Conservation (phyloP, 2,888 invertebrate genomes). For the Megamerina dolium region DNA sequence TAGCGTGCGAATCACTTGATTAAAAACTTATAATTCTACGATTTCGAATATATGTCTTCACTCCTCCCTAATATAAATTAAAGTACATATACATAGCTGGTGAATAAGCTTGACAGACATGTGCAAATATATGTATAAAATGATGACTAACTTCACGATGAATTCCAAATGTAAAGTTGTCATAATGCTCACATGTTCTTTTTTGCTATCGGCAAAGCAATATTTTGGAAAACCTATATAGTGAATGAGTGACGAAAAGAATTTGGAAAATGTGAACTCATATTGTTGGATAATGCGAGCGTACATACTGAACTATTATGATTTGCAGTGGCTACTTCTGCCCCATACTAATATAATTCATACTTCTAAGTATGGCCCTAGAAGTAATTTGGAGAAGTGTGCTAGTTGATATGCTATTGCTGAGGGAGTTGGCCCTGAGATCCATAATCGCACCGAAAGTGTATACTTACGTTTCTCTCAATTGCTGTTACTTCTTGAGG, state of each 20-base stretch:
- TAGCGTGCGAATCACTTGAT: no score
- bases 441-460: slow-evolving; percentile 27
- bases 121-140: no score
- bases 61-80: no score
- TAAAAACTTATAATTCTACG: no score
- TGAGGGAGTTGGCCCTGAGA: slow-evolving; percentile 34
- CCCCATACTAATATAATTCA: no score
- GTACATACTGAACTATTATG: slow-evolving; percentile 51
- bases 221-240: slow-evolving; percentile 82
- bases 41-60: no score
- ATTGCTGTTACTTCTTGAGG: slow-evolving; percentile 40
- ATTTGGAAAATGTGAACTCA: slow-evolving; percentile 62
- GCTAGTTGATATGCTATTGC: slow-evolving; percentile 23
- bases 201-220: slow-evolving; percentile 72
- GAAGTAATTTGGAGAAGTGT: slow-evolving; percentile 45
- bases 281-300: slow-evolving; percentile 78
- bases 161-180: slow-evolving; percentile 68
- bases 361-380: slow-evolving; percentile 46
- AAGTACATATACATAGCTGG: no score
- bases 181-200: slow-evolving; percentile 64
- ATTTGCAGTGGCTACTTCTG: slow-evolving; percentile 11
- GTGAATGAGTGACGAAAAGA: slow-evolving; percentile 56
- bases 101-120: no score
- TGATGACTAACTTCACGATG: slow-evolving; percentile 65
- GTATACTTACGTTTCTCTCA: slow-evolving; percentile 46